Evolutionary conservation across 2,888 invertebrate species (phyloP).

Genomic region (Ellobium chinense): DNA sequence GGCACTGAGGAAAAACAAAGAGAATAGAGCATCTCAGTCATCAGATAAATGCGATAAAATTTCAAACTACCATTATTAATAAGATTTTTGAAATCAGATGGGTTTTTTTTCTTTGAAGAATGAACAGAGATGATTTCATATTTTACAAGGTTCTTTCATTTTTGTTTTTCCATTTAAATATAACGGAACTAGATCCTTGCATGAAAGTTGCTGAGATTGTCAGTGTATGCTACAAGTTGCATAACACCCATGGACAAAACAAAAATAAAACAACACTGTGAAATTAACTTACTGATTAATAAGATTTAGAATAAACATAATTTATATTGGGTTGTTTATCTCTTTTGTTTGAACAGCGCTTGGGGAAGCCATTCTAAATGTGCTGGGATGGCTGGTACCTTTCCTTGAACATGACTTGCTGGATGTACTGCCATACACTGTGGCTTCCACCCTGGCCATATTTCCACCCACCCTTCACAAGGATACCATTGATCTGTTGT

Average conservation of each 20-base stretch:
- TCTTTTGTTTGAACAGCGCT: conserved; percentile 82
- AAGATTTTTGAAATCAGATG: too few relatives aligned
- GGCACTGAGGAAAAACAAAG: too few relatives aligned
- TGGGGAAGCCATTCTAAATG: conserved; percentile 95
- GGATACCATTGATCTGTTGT: conserved; percentile 95
- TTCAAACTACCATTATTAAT: too few relatives aligned
- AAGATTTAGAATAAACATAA: background rate
- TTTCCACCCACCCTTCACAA: conserved; percentile 94
- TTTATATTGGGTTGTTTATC: background rate
- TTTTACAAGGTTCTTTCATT: background rate
- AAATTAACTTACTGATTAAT: background rate
- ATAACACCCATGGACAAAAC: too few relatives aligned
- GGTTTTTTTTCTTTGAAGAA: background rate
- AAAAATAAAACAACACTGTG: background rate
- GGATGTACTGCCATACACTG: conserved; percentile 95
- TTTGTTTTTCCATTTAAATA: background rate
- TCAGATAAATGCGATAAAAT: too few relatives aligned
- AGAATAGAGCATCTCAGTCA: too few relatives aligned
- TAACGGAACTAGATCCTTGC: too few relatives aligned
- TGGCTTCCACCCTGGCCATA: conserved; percentile 95
- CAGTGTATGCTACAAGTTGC: too few relatives aligned
- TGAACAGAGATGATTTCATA: background rate
- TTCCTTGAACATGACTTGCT: conserved; percentile 97
- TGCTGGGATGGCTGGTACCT: conserved; percentile 95
- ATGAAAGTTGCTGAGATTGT: too few relatives aligned